Conservation (phyloP, 2,888 invertebrate species). For the Diogma glabrata region DNA sequence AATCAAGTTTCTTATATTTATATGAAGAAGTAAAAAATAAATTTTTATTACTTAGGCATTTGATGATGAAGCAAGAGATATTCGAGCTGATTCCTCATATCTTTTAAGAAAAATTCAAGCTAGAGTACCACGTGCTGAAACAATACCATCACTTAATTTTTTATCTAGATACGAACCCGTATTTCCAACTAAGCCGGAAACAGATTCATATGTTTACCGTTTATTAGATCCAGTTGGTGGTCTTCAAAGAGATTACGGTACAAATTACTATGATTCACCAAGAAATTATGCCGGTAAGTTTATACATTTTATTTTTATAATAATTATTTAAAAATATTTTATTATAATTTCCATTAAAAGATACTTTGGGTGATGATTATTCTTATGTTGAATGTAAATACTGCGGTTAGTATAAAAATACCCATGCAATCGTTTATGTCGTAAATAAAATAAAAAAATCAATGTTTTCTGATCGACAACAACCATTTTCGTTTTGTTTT, state of each 20-base stretch:
- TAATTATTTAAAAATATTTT: too few relatives aligned
- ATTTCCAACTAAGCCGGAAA: slow-evolving; percentile 24
- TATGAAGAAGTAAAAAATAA: not conserved
- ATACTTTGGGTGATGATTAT: too few relatives aligned
- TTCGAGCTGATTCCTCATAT: slow-evolving; percentile 65
- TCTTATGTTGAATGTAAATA: too few relatives aligned
- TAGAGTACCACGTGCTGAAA: slow-evolving; percentile 57
- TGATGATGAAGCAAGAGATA: slow-evolving; percentile 70
- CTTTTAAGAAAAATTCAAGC: slow-evolving; percentile 63
- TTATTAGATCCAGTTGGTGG: slow-evolving; percentile 53
- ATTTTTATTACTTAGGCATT: too few relatives aligned
- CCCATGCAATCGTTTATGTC: too few relatives aligned
- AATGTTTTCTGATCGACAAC: too few relatives aligned
- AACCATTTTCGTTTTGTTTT: too few relatives aligned
- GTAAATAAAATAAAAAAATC: too few relatives aligned
- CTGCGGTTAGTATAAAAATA: too few relatives aligned
- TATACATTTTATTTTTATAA: slow-evolving; percentile 5
- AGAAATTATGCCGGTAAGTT: slow-evolving; percentile 54
- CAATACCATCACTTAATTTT: slow-evolving; percentile 36
- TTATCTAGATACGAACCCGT: slow-evolving; percentile 5
- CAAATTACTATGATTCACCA: slow-evolving; percentile 57
- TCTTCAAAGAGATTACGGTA: slow-evolving; percentile 48
- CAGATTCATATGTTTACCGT: slow-evolving; percentile 59
- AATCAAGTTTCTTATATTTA: not conserved
- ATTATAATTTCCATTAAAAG: too few relatives aligned